Conservation (phyloP, 2,888 invertebrate species). For the Epistrophe grossulariae region DNA sequence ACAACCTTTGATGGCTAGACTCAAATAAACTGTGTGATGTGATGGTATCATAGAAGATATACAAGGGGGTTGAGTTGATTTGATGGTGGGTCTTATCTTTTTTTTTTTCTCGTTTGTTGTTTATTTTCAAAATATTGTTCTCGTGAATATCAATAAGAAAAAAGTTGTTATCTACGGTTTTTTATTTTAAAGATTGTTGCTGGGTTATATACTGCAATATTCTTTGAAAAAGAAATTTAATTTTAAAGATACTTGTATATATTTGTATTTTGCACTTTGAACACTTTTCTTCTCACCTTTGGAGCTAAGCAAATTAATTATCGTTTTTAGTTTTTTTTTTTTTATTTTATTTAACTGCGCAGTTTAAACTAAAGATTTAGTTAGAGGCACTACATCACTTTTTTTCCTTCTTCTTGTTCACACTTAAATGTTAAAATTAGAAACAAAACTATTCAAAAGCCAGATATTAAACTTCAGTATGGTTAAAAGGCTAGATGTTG, state of each 20-base stretch:
- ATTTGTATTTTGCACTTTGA: constrained; percentile 46
- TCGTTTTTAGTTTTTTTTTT: constrained; percentile 6
- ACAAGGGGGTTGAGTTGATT: constrained; percentile 19
- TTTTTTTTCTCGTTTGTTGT: constrained; percentile 28
- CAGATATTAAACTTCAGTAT: constrained; percentile 6
- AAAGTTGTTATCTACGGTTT: constrained; percentile 6
- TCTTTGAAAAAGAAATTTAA: background rate
- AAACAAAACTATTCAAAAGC: constrained; percentile 7
- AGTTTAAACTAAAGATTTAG: constrained; percentile 24
- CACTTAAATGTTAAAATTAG: constrained; percentile 37
- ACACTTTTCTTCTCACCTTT: constrained; percentile 52
- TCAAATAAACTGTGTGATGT: constrained; percentile 15
- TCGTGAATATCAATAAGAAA: constrained; percentile 42
- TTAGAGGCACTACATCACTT: constrained; percentile 25
- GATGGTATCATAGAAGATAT: background rate
- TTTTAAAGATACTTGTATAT: background rate
- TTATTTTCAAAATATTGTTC: constrained; percentile 44
- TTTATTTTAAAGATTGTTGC: constrained; percentile 16
- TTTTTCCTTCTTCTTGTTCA: constrained; percentile 9
- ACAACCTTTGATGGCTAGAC: constrained; percentile 38
- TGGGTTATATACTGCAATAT: background rate
- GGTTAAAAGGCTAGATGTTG: background rate
- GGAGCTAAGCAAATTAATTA: constrained; percentile 33
- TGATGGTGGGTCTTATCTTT: constrained; percentile 62
- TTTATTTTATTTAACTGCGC: constrained; percentile 58